Evolutionary conservation across 2,113 vertebrate genomes (phyloP).

Genomic region (Crocuta crocuta): DNA sequence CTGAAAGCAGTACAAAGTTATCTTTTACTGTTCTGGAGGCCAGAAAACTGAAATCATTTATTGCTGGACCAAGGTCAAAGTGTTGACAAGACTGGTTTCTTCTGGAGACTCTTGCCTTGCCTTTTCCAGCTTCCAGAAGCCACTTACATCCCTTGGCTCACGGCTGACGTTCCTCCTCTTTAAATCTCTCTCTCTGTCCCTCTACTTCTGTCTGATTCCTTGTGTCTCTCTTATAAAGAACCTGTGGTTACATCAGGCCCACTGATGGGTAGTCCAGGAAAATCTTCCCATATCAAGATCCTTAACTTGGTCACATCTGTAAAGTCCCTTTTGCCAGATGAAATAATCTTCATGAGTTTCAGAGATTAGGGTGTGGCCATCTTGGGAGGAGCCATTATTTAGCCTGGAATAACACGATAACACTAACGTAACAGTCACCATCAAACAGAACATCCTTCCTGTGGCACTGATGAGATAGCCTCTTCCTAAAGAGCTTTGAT

Average conservation of each 20-base stretch:
- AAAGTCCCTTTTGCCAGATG: not conserved
- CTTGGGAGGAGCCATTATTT: not conserved
- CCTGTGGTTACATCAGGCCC: not conserved
- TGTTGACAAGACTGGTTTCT: not conserved
- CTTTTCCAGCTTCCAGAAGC: not conserved
- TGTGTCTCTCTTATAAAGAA: not conserved
- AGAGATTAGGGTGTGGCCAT: not conserved
- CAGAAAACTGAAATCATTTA: not conserved
- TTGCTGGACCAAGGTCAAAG: not conserved
- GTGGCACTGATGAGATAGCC: not conserved
- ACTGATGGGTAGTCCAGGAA: not conserved
- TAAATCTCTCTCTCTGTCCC: not conserved
- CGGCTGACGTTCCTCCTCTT: not conserved
- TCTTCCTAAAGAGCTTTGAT: not conserved
- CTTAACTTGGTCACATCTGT: not conserved
- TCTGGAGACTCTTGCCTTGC: too few relatives aligned
- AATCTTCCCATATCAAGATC: not conserved
- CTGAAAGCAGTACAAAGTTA: not conserved
- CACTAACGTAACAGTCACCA: too few relatives aligned
- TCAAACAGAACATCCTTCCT: not conserved
- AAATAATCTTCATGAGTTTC: not conserved
- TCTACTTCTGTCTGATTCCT: not conserved
- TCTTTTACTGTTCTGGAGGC: not conserved
- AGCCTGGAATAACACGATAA: rapidly evolving
- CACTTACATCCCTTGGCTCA: not conserved